Evolutionary conservation across 2,113 vertebrate genomes (phyloP).

Genomic region (Lamprotornis superbus): DNA sequence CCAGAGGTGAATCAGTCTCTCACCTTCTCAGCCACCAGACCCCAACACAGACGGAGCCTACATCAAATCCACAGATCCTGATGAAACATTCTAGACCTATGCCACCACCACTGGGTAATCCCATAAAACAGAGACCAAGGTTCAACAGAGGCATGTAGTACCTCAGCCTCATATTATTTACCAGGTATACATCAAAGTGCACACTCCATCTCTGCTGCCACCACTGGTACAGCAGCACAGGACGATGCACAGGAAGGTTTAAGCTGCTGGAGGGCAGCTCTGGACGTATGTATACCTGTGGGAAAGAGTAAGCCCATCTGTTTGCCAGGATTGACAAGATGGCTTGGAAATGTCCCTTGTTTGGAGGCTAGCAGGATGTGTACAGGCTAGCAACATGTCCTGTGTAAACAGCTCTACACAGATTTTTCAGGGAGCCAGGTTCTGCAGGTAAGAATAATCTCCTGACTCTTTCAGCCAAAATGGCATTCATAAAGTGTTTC

Average conservation of each 20-base stretch:
- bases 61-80: background rate
- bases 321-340: background rate
- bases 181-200: background rate
- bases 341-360: background rate
- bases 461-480: background rate
- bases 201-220: background rate
- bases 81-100: background rate
- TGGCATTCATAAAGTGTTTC: background rate
- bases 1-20: accelerated
- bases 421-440: background rate
- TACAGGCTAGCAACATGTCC: background rate
- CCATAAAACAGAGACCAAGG: background rate
- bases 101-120: background rate
- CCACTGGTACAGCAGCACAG: background rate
- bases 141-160: background rate
- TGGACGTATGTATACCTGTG: background rate
- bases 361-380: background rate
- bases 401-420: background rate
- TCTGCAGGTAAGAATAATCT: background rate
- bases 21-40: background rate
- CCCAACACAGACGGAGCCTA: background rate
- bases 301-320: background rate
- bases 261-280: background rate
- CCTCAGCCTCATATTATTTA: background rate
- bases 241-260: background rate